A percentile compares a stretch with the other conserved stretches of the same genome.
These are phyloP conservation scores for Netelia fuscicornis DNA, from an alignment of 2,888 invertebrate species.

Conservation along the genomic window DNA sequence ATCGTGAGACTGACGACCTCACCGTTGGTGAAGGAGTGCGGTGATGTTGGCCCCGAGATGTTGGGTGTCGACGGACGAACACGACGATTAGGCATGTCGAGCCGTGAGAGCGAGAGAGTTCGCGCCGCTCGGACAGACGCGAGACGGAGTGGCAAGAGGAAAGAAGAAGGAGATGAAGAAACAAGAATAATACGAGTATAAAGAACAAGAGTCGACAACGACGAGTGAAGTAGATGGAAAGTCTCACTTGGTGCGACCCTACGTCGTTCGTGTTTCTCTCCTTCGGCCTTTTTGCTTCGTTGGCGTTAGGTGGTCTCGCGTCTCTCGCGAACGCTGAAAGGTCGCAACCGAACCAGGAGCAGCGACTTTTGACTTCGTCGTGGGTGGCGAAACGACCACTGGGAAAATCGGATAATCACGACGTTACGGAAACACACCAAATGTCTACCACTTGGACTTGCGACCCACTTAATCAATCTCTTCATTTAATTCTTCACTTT, in stretches of 20 bases:
- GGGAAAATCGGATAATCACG: conserved; percentile 30
- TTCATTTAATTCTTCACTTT: neutral
- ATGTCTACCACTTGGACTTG: neutral
- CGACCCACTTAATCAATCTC: neutral
- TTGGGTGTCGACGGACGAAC: conserved; percentile 73
- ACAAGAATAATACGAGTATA: conserved; percentile 46
- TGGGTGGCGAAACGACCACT: conserved; percentile 52
- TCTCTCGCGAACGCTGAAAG: conserved; percentile 59
- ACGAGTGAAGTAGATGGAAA: conserved; percentile 66
- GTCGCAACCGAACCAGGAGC: conserved; percentile 36
- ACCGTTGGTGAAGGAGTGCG: conserved; percentile 37
- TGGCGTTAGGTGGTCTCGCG: conserved; percentile 55
- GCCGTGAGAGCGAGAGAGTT: conserved; percentile 36
- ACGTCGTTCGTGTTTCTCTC: conserved; percentile 4
- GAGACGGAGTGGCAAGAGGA: conserved; percentile 33
- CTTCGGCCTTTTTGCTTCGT: neutral
- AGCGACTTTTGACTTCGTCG: conserved; percentile 47
- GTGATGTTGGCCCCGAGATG: conserved; percentile 47
- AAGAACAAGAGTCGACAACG: conserved; percentile 54
- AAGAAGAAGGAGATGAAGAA: conserved; percentile 40
- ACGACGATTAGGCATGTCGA: conserved; percentile 75
- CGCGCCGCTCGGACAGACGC: neutral
- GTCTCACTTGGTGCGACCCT: conserved; percentile 48
- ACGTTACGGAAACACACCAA: conserved; percentile 8
- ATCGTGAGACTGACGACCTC: conserved; percentile 65